Evolutionary conservation across 2,888 invertebrate genomes (phyloP).

Genomic region (Heliconius charithonia): DNA sequence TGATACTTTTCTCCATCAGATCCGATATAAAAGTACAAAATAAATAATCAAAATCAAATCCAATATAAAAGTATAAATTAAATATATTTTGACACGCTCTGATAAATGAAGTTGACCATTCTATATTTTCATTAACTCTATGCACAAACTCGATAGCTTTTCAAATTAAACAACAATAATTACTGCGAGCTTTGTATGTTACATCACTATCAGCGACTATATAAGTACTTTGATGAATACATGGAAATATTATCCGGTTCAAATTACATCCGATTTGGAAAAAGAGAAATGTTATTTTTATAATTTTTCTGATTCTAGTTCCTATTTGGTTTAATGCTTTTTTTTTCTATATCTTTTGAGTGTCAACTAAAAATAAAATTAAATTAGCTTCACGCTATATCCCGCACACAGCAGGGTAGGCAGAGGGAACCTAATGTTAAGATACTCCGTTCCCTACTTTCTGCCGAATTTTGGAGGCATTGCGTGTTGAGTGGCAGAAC

Average conservation of each 20-base stretch:
- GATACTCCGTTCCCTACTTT: too few relatives aligned
- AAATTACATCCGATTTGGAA: background rate
- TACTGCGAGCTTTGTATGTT: constrained; percentile 62
- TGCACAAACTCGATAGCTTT: constrained; percentile 52
- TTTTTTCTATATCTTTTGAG: background rate
- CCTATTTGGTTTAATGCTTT: background rate
- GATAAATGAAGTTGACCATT: constrained; percentile 12
- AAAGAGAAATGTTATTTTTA: background rate
- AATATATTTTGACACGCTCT: background rate
- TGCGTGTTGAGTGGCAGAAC: too few relatives aligned
- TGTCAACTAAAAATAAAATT: too few relatives aligned
- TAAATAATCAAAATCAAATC: background rate
- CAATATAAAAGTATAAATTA: background rate
- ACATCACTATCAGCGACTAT: constrained; percentile 52
- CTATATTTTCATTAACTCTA: constrained; percentile 34
- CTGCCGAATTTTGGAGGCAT: too few relatives aligned
- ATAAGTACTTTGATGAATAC: constrained; percentile 29
- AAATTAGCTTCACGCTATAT: too few relatives aligned
- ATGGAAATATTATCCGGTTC: background rate
- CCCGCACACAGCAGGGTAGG: too few relatives aligned
- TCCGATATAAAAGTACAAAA: background rate
- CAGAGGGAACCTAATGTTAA: too few relatives aligned
- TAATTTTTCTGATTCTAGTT: background rate
- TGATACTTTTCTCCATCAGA: background rate
- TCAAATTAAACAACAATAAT: constrained; percentile 66